Evolutionary conservation across 2,888 invertebrate species (phyloP).

Genomic region (Lymantria monacha): DNA sequence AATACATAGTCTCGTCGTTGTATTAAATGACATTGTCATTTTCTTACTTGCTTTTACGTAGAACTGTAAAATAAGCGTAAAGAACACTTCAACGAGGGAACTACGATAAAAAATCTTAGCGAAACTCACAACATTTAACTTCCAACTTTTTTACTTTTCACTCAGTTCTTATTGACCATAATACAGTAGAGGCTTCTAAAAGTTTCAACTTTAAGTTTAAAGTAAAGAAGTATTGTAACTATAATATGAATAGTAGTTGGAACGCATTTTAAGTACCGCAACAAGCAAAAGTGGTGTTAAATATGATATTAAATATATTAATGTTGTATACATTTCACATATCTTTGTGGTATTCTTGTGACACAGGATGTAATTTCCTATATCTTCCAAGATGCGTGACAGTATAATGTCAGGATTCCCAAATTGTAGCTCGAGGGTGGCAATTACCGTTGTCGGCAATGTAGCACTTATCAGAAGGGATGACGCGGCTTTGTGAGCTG

Average conservation of each 20-base stretch:
- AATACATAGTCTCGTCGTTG: conserved; percentile 12
- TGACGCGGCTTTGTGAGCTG: too few relatives aligned
- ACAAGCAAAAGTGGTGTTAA: conserved; percentile 24
- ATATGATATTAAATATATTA: conserved; percentile 5
- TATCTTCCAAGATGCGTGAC: too few relatives aligned
- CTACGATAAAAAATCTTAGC: conserved; percentile 46
- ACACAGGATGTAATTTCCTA: too few relatives aligned
- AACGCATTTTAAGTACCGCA: conserved; percentile 31
- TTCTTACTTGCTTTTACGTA: conserved; percentile 35
- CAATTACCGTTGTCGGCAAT: too few relatives aligned
- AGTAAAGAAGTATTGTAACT: conserved; percentile 52
- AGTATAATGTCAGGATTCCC: too few relatives aligned
- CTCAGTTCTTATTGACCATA: conserved; percentile 56
- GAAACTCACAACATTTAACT: conserved; percentile 61
- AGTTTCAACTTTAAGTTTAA: conserved; percentile 48
- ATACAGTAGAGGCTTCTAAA: conserved; percentile 50
- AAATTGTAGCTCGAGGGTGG: too few relatives aligned
- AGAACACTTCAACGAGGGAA: conserved; percentile 35
- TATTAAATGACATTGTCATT: conserved; percentile 39
- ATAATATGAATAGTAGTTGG: conserved; percentile 28
- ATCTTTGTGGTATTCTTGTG: conserved; percentile 25
- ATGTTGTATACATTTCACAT: conserved; percentile 15
- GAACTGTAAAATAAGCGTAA: conserved; percentile 42
- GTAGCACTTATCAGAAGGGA: too few relatives aligned
- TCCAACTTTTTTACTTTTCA: conserved; percentile 52